Evolutionary conservation across 2,797 vertebrate genomes (phyloP).

Genomic region (Sebastes trivittatus): DNA sequence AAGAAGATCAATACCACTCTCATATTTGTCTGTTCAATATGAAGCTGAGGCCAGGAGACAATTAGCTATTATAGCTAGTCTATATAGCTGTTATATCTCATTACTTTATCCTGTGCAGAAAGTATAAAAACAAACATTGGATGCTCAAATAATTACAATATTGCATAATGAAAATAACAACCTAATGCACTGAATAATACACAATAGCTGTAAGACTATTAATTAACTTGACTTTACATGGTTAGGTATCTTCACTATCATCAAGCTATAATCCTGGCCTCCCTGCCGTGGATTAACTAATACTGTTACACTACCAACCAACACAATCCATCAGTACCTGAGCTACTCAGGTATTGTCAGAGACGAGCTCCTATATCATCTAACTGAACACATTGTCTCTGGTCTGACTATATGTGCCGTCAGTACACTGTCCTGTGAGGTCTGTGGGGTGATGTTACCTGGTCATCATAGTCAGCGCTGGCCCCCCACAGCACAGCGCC

Average conservation of each 20-base stretch:
- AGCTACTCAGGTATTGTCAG: constrained; percentile 2
- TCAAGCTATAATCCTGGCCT: constrained; percentile 14
- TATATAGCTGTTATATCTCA: neutral
- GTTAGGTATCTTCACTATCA: neutral
- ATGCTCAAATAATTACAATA: neutral
- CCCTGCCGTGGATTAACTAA: constrained; percentile 17
- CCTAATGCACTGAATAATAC: neutral
- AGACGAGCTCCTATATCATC: constrained; percentile 13
- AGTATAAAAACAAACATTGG: neutral
- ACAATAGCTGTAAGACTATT: neutral
- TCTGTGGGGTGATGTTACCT: constrained; percentile 64
- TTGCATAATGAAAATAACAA: neutral
- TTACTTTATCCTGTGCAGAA: neutral
- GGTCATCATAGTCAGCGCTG: constrained; percentile 66
- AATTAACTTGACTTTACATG: neutral
- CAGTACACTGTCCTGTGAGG: constrained; percentile 22
- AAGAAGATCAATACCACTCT: neutral
- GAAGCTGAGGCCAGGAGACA: neutral
- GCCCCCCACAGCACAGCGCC: constrained; percentile 85
- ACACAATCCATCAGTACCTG: constrained; percentile 19
- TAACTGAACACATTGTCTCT: constrained; percentile 25
- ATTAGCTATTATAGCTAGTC: neutral
- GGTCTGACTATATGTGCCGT: neutral
- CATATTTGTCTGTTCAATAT: neutral
- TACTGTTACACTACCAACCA: neutral